Percentiles rank a stretch among this genome's conserved stretches.
Conservation (phyloP, 2,888 invertebrate species). For the Frankliniella intonsa region DNA sequence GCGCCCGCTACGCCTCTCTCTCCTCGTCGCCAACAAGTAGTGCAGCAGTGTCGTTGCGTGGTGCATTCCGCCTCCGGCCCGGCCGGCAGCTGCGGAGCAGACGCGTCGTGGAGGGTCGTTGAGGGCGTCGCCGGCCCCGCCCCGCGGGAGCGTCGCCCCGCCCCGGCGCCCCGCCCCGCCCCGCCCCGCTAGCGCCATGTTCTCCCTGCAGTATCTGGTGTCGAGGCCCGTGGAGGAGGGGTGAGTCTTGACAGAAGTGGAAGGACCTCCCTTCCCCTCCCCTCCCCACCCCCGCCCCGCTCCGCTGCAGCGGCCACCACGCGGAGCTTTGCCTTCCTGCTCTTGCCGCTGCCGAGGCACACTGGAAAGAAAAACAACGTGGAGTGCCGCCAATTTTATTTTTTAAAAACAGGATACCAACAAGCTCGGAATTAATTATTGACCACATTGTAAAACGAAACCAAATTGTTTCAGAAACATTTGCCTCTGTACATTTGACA, state of each 20-base stretch:
- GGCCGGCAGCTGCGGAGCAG: background rate
- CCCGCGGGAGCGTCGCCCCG: background rate
- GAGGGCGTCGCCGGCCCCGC: background rate
- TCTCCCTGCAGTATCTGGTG: background rate
- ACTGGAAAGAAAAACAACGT: no score
- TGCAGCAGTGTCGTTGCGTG: background rate
- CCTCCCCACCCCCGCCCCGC: no score
- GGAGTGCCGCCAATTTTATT: no score
- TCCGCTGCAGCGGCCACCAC: no score
- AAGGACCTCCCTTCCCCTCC: background rate
- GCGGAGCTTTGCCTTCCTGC: no score
- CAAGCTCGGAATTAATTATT: no score
- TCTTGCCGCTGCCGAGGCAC: no score
- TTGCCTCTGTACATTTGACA: no score
- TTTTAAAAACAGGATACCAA: no score
- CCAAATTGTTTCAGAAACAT: no score
- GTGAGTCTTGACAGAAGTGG: background rate
- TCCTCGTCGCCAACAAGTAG: background rate
- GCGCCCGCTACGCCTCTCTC: background rate
- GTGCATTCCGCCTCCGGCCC: background rate
- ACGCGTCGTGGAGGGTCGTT: background rate
- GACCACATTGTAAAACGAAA: no score
- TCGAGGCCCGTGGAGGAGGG: background rate
- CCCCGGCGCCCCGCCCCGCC: background rate
- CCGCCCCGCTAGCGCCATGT: background rate